phyloP scores from a whole-genome alignment of 2,797 vertebrate species.

The Chelon auratus region DNA sequence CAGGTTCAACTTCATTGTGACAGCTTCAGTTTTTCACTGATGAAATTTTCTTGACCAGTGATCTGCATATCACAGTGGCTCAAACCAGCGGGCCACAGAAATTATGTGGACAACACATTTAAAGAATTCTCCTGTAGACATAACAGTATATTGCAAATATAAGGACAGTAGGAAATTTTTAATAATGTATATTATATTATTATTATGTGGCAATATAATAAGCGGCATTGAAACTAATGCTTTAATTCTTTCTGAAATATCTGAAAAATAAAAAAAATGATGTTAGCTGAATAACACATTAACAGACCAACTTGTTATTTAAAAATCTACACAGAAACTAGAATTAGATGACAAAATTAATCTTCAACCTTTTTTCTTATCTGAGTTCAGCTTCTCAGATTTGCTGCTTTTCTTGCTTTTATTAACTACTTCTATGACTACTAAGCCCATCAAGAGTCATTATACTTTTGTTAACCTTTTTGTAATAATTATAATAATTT shows the following conservation, averaged over 20 bases:
- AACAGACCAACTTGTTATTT: neutral
- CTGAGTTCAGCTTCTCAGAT: no score
- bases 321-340: neutral
- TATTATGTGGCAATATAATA: neutral
- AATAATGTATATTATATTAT: neutral
- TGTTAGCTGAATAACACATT: neutral
- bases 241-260: neutral
- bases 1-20: conserved; percentile 18
- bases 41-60: neutral
- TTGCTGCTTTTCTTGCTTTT: no score
- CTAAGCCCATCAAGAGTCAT: no score
- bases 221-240: neutral
- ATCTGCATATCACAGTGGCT: neutral
- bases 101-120: neutral
- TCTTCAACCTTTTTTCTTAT: no score
- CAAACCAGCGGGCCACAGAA: neutral
- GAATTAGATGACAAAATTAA: no score
- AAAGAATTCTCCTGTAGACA: neutral
- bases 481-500: no score
- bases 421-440: no score
- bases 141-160: neutral
- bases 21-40: neutral
- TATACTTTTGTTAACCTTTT: neutral
- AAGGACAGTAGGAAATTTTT: neutral
- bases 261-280: no score